A percentile compares a stretch with the other conserved stretches of the same genome.
Evolutionary conservation across 2,888 invertebrate genomes (phyloP).

Genomic region (Caradrina kadenii): DNA sequence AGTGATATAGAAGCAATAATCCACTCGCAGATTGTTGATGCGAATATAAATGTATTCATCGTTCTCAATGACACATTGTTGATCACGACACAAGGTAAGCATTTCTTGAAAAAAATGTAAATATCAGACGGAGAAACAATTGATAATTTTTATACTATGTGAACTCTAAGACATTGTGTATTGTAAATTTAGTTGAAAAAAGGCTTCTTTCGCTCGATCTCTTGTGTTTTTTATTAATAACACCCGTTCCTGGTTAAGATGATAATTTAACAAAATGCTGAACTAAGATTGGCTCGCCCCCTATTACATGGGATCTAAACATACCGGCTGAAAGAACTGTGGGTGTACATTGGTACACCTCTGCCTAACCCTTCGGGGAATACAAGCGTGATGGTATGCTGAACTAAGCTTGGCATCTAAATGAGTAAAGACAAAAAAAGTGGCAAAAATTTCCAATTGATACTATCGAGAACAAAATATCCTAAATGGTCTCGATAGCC

Average conservation of each 20-base stretch:
- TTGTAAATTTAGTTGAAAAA: slow-evolving; percentile 88
- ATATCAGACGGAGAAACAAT: slow-evolving; percentile 76
- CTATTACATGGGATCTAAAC: no score
- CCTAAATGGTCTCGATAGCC: no score
- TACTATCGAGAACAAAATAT: neutral
- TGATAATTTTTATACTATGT: slow-evolving; percentile 79
- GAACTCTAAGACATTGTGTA: slow-evolving; percentile 80
- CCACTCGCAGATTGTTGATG: slow-evolving; percentile 23
- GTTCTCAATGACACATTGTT: slow-evolving; percentile 47
- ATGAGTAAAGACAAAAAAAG: no score
- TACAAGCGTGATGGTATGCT: no score
- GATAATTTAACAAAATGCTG: neutral
- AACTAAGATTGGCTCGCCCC: neutral
- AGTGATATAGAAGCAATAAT: slow-evolving; percentile 28
- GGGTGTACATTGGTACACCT: no score
- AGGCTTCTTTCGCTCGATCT: slow-evolving; percentile 86
- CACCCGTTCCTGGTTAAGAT: slow-evolving; percentile 26
- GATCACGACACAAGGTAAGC: slow-evolving; percentile 54
- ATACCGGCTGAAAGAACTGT: no score
- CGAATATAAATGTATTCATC: slow-evolving; percentile 60
- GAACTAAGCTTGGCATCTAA: neutral
- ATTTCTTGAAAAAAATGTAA: slow-evolving; percentile 71
- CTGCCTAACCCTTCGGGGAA: no score
- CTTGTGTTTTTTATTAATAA: slow-evolving; percentile 77
- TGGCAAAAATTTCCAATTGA: no score